Evolutionary conservation across 2,797 vertebrate genomes (phyloP).

Genomic region (Benthosema pterotum): DNA sequence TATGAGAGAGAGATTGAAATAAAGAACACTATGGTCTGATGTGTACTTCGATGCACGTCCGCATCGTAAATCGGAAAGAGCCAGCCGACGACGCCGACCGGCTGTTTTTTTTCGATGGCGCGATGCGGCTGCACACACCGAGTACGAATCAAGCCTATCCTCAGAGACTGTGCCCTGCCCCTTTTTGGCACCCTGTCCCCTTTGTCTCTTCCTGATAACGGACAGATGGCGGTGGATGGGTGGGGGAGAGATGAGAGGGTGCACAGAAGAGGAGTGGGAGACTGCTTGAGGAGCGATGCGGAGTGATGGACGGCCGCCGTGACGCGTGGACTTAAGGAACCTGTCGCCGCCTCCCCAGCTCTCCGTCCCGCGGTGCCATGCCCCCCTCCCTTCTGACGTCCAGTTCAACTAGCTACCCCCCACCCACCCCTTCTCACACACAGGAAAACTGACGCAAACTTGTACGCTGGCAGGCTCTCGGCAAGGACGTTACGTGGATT

Average conservation of each 20-base stretch:
- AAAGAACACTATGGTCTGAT: slow-evolving; percentile 40
- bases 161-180: too few species aligned
- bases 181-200: too few species aligned
- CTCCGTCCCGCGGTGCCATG: slow-evolving; percentile 14
- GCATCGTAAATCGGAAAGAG: too few species aligned
- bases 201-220: too few species aligned
- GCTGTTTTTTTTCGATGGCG: too few species aligned
- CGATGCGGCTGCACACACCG: too few species aligned
- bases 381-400: slow-evolving; percentile 21
- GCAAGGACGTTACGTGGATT: slow-evolving; percentile 17
- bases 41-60: too few species aligned
- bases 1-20: slow-evolving; percentile 32
- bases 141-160: too few species aligned
- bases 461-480: slow-evolving; percentile 17
- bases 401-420: slow-evolving; percentile 20
- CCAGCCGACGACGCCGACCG: too few species aligned
- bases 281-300: slow-evolving; percentile 26
- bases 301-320: slow-evolving; percentile 13
- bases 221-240: slow-evolving; percentile 49
- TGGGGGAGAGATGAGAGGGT: slow-evolving; percentile 38
- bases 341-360: slow-evolving; percentile 38
- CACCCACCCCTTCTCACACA: too few species aligned
- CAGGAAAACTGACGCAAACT: background rate
- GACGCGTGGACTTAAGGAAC: slow-evolving; percentile 36
- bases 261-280: slow-evolving; percentile 57